phyloP scores from a whole-genome alignment of 2,888 invertebrate genomes.

The Tyria jacobaeae region DNA sequence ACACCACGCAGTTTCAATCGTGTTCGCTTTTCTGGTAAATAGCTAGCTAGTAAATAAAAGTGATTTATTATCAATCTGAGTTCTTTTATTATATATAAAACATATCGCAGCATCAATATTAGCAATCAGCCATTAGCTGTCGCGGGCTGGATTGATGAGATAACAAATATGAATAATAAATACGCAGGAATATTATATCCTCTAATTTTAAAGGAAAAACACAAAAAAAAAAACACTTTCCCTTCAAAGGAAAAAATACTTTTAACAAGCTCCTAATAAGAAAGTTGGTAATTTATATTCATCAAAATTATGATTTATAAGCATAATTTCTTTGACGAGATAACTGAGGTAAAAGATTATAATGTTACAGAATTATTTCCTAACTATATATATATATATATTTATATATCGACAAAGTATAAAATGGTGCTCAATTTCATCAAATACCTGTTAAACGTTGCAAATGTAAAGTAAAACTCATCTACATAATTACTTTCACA shows the following conservation, averaged over 20 bases:
- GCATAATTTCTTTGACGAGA: slow-evolving; percentile 25
- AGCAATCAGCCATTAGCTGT: too few relatives aligned
- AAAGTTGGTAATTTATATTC: slow-evolving; percentile 41
- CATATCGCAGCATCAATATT: too few relatives aligned
- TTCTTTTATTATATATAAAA: too few relatives aligned
- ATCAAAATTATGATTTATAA: slow-evolving; percentile 42
- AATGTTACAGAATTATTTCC: neutral
- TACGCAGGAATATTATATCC: neutral
- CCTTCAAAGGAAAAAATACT: slow-evolving; percentile 27
- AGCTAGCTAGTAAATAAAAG: too few relatives aligned
- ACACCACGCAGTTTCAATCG: too few relatives aligned
- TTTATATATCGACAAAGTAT: slow-evolving; percentile 7
- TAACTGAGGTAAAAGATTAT: slow-evolving; percentile 20
- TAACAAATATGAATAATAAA: too few relatives aligned
- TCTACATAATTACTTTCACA: slow-evolving; percentile 37
- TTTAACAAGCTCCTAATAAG: slow-evolving; percentile 36
- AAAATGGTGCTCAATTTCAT: slow-evolving; percentile 17
- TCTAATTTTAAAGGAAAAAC: too few relatives aligned
- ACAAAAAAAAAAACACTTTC: neutral
- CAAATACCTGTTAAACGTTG: slow-evolving; percentile 10
- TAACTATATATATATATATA: slow-evolving; percentile 12
- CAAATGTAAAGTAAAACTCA: slow-evolving; percentile 39
- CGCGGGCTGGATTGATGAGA: too few relatives aligned
- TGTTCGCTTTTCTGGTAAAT: too few relatives aligned
- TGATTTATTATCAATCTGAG: too few relatives aligned